Evolutionary conservation across 2,113 vertebrate species (phyloP).

Genomic region (Ophthalmolycus amberensis): DNA sequence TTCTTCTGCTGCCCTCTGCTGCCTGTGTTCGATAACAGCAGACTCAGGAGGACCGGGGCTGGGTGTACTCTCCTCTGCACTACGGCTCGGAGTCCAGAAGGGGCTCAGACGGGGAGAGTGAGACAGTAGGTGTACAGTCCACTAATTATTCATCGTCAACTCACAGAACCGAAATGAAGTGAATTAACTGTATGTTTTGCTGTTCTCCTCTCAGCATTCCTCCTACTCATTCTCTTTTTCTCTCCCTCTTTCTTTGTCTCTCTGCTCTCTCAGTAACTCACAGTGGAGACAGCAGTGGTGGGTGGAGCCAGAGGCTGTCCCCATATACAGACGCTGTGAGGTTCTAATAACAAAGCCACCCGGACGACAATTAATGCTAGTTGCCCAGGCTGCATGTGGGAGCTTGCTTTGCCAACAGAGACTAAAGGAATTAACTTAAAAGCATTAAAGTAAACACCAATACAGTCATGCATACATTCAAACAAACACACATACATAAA

Average conservation of each 20-base stretch:
- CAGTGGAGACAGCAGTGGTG: slow-evolving; percentile 12
- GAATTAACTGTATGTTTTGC: neutral
- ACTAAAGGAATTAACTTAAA: slow-evolving; percentile 22
- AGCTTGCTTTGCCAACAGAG: slow-evolving; percentile 41
- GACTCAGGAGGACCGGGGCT: slow-evolving; percentile 93
- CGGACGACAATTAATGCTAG: slow-evolving; percentile 16
- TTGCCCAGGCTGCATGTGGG: slow-evolving; percentile 53
- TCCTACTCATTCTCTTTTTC: neutral
- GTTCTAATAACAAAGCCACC: slow-evolving; percentile 23
- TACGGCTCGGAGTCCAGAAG: slow-evolving; percentile 87
- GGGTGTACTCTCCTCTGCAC: slow-evolving; percentile 96
- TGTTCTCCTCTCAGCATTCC: neutral
- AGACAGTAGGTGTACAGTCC: slow-evolving; percentile 88
- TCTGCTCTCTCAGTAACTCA: slow-evolving; percentile 62
- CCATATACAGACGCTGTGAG: slow-evolving; percentile 27
- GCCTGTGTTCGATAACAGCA: slow-evolving; percentile 78
- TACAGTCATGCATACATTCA: slow-evolving; percentile 4
- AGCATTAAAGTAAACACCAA: slow-evolving; percentile 17
- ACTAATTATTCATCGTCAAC: neutral
- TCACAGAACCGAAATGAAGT: neutral
- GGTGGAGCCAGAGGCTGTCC: slow-evolving; percentile 40
- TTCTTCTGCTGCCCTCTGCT: slow-evolving; percentile 79
- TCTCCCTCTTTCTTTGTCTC: neutral
- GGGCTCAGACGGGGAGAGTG: slow-evolving; percentile 90
- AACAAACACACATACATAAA: neutral